These are phyloP conservation scores for Amphipoea lucens DNA, from an alignment of 2,888 invertebrate genomes.

Conservation along the genomic window DNA sequence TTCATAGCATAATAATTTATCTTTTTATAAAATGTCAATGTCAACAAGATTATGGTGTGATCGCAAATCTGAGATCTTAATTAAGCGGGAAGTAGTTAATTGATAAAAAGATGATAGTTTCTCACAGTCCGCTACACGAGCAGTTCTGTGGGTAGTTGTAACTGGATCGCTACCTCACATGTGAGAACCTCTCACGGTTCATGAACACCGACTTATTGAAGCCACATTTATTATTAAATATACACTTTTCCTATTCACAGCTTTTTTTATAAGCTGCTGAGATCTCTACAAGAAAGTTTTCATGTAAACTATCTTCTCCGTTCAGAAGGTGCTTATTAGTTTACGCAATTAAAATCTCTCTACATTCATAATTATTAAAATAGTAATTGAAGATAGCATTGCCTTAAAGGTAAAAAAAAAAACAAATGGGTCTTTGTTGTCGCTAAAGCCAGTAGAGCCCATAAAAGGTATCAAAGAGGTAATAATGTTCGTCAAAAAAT, in stretches of 20 bases:
- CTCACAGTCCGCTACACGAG: constrained; percentile 77
- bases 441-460: not conserved
- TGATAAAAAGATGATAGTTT: constrained; percentile 74
- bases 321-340: not conserved
- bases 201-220: constrained; percentile 75
- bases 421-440: not conserved
- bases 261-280: constrained; percentile 31
- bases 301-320: constrained; percentile 9
- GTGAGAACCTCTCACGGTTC: constrained; percentile 85
- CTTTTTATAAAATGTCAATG: constrained; percentile 6
- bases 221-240: constrained; percentile 73
- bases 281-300: constrained; percentile 42
- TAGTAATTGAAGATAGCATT: not conserved
- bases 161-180: constrained; percentile 82
- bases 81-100: constrained; percentile 68
- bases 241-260: constrained; percentile 62
- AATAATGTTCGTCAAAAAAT: not conserved
- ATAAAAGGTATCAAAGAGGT: not conserved
- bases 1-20: not conserved
- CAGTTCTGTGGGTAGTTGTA: constrained; percentile 71
- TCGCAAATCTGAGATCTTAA: constrained; percentile 63
- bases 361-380: not conserved
- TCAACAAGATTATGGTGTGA: constrained; percentile 44
- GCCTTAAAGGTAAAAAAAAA: not conserved
- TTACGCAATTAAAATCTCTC: constrained; percentile 13